Evolutionary conservation across 2,888 invertebrate genomes (phyloP).

Genomic region (Phanerotoma sp.): DNA sequence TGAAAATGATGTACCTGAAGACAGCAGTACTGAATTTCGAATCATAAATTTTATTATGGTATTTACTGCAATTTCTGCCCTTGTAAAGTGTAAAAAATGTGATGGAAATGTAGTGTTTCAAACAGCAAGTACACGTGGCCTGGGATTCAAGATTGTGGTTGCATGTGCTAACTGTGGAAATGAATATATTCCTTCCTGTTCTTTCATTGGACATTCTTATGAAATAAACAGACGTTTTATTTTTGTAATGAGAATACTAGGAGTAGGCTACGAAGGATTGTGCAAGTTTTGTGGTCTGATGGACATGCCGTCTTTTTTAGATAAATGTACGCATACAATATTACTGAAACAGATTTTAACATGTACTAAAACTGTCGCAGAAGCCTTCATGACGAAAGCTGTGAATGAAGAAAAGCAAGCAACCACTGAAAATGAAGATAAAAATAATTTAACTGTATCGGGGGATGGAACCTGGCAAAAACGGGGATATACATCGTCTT

Average conservation of each 20-base stretch:
- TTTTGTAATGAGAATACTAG: neutral
- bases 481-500: neutral
- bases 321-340: neutral
- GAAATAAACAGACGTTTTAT: neutral
- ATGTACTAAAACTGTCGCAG: neutral
- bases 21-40: neutral
- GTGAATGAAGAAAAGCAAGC: neutral
- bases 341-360: neutral
- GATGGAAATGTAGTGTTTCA: neutral
- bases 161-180: neutral
- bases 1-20: neutral
- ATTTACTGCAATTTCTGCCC: neutral
- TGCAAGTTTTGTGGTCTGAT: neutral
- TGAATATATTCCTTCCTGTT: neutral
- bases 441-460: neutral
- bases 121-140: neutral
- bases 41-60: neutral
- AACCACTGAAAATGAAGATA: neutral
- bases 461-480: constrained; percentile 1
- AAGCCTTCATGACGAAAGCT: neutral
- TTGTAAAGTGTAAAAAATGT: neutral
- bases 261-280: neutral
- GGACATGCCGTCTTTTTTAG: neutral
- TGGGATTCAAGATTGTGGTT: neutral
- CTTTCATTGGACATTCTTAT: neutral